Evolutionary conservation across 2,888 invertebrate genomes (phyloP).

Genomic region (Atethmia centrago): DNA sequence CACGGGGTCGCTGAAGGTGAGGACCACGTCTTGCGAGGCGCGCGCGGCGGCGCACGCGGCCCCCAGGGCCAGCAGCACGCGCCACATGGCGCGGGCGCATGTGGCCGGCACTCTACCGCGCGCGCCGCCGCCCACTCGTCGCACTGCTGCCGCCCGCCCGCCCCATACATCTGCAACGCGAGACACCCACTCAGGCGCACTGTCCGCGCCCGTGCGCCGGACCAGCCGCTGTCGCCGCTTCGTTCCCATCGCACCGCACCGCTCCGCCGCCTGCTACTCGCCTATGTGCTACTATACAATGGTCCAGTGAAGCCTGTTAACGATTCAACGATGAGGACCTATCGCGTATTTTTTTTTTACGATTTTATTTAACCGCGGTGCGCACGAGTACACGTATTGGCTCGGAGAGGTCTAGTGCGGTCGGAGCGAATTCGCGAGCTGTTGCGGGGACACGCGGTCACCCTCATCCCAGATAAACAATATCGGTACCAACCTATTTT

Average conservation of each 20-base stretch:
- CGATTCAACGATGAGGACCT: constrained; percentile 73
- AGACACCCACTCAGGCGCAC: constrained; percentile 88
- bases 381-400: constrained; percentile 81
- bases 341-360: constrained; percentile 69
- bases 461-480: constrained; percentile 81
- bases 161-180: constrained; percentile 89
- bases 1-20: constrained; percentile 92
- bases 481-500: constrained; percentile 85
- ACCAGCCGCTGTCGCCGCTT: constrained; percentile 75
- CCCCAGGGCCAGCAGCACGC: constrained; percentile 91
- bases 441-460: constrained; percentile 82
- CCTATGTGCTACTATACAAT: constrained; percentile 71
- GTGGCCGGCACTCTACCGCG: constrained; percentile 87
- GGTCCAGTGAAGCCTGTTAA: constrained; percentile 76
- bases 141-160: constrained; percentile 80
- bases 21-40: constrained; percentile 92
- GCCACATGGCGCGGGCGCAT: constrained; percentile 90
- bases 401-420: constrained; percentile 89
- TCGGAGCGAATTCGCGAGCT: constrained; percentile 87
- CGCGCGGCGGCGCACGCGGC: constrained; percentile 89
- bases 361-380: constrained; percentile 72
- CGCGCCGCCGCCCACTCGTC: constrained; percentile 81
- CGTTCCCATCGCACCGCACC: constrained; percentile 88
- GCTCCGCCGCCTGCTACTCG: constrained; percentile 80
- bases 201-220: constrained; percentile 79